phyloP scores from a whole-genome alignment of 2,113 vertebrate genomes.

The Athene cunicularia region DNA sequence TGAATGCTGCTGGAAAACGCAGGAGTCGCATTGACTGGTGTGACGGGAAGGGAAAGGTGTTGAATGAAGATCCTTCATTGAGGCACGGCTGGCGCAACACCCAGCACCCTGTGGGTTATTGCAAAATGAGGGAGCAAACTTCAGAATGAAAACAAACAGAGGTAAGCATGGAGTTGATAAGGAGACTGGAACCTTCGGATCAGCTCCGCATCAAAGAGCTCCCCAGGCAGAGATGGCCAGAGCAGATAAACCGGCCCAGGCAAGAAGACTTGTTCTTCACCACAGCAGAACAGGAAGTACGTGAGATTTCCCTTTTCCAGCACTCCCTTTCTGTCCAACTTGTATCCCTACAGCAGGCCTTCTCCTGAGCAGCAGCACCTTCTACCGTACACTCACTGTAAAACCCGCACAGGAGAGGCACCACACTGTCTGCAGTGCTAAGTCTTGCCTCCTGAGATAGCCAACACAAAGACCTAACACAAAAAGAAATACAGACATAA shows the following conservation, averaged over 20 bases:
- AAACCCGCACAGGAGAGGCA: neutral
- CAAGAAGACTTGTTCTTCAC: constrained; percentile 34
- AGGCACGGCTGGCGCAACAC: constrained; percentile 37
- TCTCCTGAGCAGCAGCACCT: neutral
- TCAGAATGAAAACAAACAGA: constrained; percentile 59
- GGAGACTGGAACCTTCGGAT: constrained; percentile 30
- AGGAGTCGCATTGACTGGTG: constrained; percentile 21
- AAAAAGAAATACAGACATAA: neutral
- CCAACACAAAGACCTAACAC: neutral
- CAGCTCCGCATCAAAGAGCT: constrained; percentile 43
- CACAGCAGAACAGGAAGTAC: constrained; percentile 20
- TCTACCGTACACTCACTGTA: neutral
- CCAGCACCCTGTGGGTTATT: constrained; percentile 58
- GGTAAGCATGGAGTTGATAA: constrained; percentile 64
- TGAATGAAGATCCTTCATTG: constrained; percentile 70
- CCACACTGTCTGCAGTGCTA: rapidly evolving
- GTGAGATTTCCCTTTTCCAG: constrained; percentile 42
- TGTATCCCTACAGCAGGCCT: neutral
- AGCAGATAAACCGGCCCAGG: constrained; percentile 33
- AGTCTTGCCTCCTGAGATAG: neutral
- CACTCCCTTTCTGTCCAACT: constrained; percentile 36
- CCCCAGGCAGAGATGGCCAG: constrained; percentile 52
- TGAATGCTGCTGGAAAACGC: constrained; percentile 35
- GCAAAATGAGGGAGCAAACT: constrained; percentile 50
- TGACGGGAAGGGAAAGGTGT: constrained; percentile 50